Evolutionary conservation across 2,888 invertebrate genomes (phyloP), one percentile per base, ranked within the genome.

Genomic region (Cenopis cana): DNA sequence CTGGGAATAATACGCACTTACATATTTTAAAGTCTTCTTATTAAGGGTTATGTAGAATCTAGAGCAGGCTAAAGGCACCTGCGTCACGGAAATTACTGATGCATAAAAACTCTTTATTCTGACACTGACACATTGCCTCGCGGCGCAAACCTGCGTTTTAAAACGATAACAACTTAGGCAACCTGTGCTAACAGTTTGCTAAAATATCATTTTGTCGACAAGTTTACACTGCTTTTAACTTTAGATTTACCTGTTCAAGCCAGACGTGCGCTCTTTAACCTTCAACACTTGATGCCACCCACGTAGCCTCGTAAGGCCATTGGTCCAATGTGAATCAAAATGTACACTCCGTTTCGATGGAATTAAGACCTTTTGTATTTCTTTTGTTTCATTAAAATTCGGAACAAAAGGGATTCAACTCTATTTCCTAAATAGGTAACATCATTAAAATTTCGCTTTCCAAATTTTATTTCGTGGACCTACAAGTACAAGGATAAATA

Each of bases 31-130:
- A 33, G 6, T 9, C 9, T 50, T 11, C 36, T 50, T 62, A 36
- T 52, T 62, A 50, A 36, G 36, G 8, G 33, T 56, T 11, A 61
- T 49, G 6, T 24, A n/a, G 18, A 52, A 52, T 62, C 36, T 62
- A 52, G 62, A 52, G 10, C 36, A 50, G 36, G 6, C 14, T 50
- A 52, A 20, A 14, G 12, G 17, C 61, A 62, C 62, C 62, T 62
- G 62, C 52, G 18, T 14, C 33, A 9, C 36, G 33, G 59, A 36
- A 49, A 62, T 62, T 62, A 52, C 62, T 62, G 14, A 62, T 62
- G 62, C 62, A 50, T 49, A 36, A 36, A 52, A 62, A 52, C 50
- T 62, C 50, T 62, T 29, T 33, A 52, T 33, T 50, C 29, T 29
- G 33, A 50, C 50, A 50, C 52, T 18, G 62, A 50, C 36, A 5